Evolutionary conservation across 2,113 vertebrate genomes (phyloP).

Genomic region (Atrichornis clamosus): DNA sequence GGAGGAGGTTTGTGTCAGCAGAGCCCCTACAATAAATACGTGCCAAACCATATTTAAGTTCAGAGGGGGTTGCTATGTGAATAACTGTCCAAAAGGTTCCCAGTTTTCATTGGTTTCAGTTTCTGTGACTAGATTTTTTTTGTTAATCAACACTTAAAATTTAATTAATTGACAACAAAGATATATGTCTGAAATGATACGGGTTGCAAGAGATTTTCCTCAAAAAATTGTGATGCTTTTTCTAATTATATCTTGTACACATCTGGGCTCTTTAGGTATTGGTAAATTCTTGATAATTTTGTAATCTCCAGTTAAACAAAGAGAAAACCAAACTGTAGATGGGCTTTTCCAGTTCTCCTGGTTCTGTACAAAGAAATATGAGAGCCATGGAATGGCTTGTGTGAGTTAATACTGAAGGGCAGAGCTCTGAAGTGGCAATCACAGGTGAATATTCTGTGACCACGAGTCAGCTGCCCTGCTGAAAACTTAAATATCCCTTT

Average conservation of each 20-base stretch:
- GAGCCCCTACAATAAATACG: not conserved
- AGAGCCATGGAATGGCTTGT: not conserved
- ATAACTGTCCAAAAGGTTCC: not conserved
- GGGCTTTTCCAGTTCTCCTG: not conserved
- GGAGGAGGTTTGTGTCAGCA: not conserved
- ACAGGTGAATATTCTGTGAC: not conserved
- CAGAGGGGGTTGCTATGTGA: not conserved
- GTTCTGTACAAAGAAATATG: fast-evolving
- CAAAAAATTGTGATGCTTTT: not conserved
- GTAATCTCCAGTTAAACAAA: not conserved
- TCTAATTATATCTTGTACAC: not conserved
- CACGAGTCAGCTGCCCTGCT: not conserved
- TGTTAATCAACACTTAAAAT: not conserved
- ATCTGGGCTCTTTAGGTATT: not conserved
- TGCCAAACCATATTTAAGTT: not conserved
- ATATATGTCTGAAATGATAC: too few relatives aligned
- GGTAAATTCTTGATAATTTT: not conserved
- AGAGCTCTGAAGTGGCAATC: not conserved
- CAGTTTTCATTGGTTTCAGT: not conserved
- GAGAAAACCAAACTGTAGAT: not conserved
- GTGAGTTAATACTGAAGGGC: not conserved
- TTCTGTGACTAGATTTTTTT: not conserved
- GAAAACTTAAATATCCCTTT: not conserved
- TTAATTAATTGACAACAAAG: not conserved
- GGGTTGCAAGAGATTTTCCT: not conserved